These are phyloP conservation scores for Drosophila willistoni DNA, from an alignment of 1,140 invertebrate species.

Conservation along the genomic window DNA sequence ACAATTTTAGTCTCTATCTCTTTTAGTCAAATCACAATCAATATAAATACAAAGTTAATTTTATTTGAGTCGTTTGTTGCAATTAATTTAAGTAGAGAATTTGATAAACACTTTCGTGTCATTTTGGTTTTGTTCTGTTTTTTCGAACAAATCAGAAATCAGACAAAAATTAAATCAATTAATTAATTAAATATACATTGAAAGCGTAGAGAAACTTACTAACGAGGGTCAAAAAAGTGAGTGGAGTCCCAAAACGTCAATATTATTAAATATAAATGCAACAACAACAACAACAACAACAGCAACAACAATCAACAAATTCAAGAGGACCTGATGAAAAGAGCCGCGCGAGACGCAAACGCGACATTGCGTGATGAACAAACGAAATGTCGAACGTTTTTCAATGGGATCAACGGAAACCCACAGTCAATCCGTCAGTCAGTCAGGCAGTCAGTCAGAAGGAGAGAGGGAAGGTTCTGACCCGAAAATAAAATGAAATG, in stretches of 20 bases:
- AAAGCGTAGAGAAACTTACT: slow-evolving; percentile 23
- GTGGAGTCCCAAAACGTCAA: slow-evolving; percentile 54
- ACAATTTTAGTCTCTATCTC: no score
- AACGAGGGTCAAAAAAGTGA: slow-evolving; percentile 59
- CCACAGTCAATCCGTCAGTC: no score
- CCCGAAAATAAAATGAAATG: slow-evolving; percentile 63
- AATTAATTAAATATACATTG: slow-evolving; percentile 15
- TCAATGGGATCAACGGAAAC: slow-evolving; percentile 48
- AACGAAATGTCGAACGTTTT: slow-evolving; percentile 58
- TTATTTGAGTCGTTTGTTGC: no score
- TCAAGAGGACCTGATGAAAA: slow-evolving; percentile 53
- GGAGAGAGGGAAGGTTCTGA: background rate
- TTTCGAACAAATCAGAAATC: slow-evolving; percentile 1
- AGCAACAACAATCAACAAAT: slow-evolving; percentile 15
- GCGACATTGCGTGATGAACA: slow-evolving; percentile 75
- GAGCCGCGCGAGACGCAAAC: slow-evolving; percentile 59
- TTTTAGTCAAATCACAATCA: no score
- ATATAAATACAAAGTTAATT: no score
- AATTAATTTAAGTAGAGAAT: background rate
- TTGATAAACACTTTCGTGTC: slow-evolving; percentile 4
- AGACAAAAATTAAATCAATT: slow-evolving; percentile 1
- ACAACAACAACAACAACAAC: slow-evolving; percentile 36
- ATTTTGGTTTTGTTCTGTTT: background rate
- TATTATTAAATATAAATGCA: slow-evolving; percentile 72
- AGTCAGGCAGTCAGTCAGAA: no score